These are phyloP conservation scores for Pachypsylla venusta DNA, from an alignment of 1,140 invertebrate species.

Conservation along the genomic window DNA sequence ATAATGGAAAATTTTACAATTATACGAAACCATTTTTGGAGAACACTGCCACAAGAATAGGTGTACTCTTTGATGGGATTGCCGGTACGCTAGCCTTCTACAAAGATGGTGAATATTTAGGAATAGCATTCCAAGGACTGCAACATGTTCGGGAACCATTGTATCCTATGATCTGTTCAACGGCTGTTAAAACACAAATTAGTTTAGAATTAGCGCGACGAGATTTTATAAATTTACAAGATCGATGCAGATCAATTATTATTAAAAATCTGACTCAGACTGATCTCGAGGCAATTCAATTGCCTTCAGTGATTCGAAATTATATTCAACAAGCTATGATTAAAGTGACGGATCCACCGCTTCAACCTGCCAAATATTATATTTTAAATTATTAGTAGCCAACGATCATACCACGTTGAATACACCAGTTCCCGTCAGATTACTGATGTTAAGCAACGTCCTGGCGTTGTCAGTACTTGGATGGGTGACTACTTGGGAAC, in stretches of 20 bases:
- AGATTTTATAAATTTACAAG: constrained; percentile 50
- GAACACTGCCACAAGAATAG: constrained; percentile 48
- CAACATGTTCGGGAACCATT: constrained; percentile 42
- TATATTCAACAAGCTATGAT: constrained; percentile 33
- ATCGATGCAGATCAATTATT: constrained; percentile 41
- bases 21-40: constrained; percentile 54
- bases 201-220: constrained; percentile 37
- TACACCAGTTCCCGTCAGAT: too few relatives aligned
- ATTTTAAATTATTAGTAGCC: not conserved
- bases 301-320: constrained; percentile 33
- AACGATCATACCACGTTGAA: too few relatives aligned
- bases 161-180: constrained; percentile 54
- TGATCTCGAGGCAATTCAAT: constrained; percentile 33
- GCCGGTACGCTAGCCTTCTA: constrained; percentile 54
- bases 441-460: too few relatives aligned
- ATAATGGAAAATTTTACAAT: constrained; percentile 40
- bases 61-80: constrained; percentile 48
- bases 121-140: constrained; percentile 39
- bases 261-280: constrained; percentile 31
- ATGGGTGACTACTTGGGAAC: too few relatives aligned
- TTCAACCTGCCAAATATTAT: constrained; percentile 1
- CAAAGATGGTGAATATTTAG: constrained; percentile 47
- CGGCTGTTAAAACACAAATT: constrained; percentile 61
- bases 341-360: not conserved
- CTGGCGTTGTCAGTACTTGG: too few relatives aligned